Percentiles rank a stretch among this genome's conserved stretches.
Conservation (phyloP, 1,140 invertebrate genomes). For the Lithobius niger region DNA sequence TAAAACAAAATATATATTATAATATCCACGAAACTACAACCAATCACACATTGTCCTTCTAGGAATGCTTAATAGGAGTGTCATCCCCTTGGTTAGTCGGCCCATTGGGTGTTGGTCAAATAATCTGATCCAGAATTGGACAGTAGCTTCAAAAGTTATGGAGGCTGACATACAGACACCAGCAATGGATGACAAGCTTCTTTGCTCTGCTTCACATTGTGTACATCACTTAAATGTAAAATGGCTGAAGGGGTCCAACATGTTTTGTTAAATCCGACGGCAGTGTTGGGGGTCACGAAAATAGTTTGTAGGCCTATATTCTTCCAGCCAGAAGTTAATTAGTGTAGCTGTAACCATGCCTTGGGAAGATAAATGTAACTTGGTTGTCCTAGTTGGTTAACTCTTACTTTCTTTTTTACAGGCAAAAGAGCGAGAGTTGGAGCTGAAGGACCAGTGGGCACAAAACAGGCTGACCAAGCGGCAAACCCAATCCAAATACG, state of each 20-base stretch:
- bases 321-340: not conserved
- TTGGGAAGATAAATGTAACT: not conserved
- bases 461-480: conserved; percentile 64
- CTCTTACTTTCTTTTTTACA: conserved; percentile 33
- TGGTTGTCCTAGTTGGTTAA: not conserved
- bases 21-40: too few relatives aligned
- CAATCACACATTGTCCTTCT: too few relatives aligned
- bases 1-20: too few relatives aligned
- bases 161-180: too few relatives aligned
- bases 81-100: too few relatives aligned
- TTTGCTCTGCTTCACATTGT: too few relatives aligned
- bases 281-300: not conserved
- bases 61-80: too few relatives aligned
- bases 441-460: conserved; percentile 87
- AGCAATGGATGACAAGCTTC: too few relatives aligned
- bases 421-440: conserved; percentile 84
- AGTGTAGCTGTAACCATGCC: not conserved
- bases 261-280: not conserved
- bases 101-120: too few relatives aligned
- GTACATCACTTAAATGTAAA: too few relatives aligned
- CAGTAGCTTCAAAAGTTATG: too few relatives aligned
- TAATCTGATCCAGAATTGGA: too few relatives aligned
- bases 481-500: conserved; percentile 45
- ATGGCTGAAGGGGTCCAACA: not conserved
- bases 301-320: not conserved